Conservation (phyloP, 2,888 invertebrate genomes). For the Campoletis raptor region DNA sequence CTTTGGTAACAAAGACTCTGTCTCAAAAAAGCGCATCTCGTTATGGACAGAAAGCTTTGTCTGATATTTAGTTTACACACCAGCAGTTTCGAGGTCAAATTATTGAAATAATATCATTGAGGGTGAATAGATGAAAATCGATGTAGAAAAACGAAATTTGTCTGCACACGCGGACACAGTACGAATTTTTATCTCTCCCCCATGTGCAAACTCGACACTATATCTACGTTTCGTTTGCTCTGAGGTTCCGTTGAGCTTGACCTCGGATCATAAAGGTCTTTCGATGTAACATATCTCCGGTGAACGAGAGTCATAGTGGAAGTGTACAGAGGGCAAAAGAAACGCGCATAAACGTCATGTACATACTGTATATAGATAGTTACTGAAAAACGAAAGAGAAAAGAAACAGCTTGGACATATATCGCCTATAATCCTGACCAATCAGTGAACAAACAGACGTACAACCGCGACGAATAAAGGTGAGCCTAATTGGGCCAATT, state of each 20-base stretch:
- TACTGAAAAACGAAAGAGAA: conserved; percentile 49
- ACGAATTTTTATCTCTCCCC: conserved; percentile 19
- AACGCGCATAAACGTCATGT: conserved; percentile 34
- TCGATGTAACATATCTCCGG: conserved; percentile 29
- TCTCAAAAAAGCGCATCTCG: neutral
- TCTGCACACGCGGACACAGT: neutral
- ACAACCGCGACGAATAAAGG: conserved; percentile 79
- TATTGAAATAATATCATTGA: neutral
- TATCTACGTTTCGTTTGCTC: conserved; percentile 66
- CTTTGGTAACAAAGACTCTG: neutral
- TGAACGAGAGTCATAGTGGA: conserved; percentile 29
- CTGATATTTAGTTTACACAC: too few species aligned
- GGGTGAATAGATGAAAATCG: neutral
- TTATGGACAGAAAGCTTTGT: too few species aligned
- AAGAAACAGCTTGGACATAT: conserved; percentile 61
- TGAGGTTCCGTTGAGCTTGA: conserved; percentile 72
- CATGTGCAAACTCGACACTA: neutral
- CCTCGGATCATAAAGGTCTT: conserved; percentile 72
- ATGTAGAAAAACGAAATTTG: neutral
- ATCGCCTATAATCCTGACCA: conserved; percentile 78
- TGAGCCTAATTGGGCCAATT: conserved; percentile 83
- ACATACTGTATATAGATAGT: conserved; percentile 7
- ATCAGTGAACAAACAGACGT: conserved; percentile 83
- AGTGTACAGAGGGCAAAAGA: conserved; percentile 41
- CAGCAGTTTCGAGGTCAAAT: neutral